A percentile compares a stretch with the other conserved stretches of the same genome.
Conservation (phyloP, 2,888 invertebrate genomes). For the Abscondita cerata region DNA sequence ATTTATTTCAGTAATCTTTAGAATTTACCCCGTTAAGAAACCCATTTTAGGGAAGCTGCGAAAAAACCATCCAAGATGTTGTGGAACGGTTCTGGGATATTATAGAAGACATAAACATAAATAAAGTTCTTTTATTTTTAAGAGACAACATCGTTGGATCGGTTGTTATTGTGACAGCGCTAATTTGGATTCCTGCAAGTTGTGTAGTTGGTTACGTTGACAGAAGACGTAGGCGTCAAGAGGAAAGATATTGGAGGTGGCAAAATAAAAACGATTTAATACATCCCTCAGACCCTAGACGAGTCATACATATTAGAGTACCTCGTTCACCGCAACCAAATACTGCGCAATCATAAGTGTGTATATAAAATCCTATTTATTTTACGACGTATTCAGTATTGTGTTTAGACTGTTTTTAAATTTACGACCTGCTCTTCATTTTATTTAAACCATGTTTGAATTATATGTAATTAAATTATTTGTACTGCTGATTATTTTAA, state of each 20-base stretch:
- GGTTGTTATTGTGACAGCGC: constrained; percentile 87
- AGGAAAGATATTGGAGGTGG: constrained; percentile 77
- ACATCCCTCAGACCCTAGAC: constrained; percentile 75
- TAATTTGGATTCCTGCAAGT: constrained; percentile 94
- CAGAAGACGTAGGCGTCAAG: constrained; percentile 73
- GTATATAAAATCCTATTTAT: neutral
- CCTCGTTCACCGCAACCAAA: constrained; percentile 42
- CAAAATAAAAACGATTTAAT: constrained; percentile 72
- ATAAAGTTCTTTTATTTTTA: constrained; percentile 86
- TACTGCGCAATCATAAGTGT: neutral
- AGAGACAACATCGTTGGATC: constrained; percentile 94
- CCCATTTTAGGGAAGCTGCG: constrained; percentile 80
- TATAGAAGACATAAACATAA: constrained; percentile 95
- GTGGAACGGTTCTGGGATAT: constrained; percentile 98
- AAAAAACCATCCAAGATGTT: constrained; percentile 93
- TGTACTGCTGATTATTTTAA: too few relatives aligned
- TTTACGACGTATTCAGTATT: too few relatives aligned
- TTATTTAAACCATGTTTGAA: too few relatives aligned
- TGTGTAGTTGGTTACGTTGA: constrained; percentile 88
- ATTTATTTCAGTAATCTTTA: too few relatives aligned
- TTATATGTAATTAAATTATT: too few relatives aligned
- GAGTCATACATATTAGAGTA: constrained; percentile 70
- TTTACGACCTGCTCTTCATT: too few relatives aligned
- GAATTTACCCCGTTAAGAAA: too few relatives aligned
- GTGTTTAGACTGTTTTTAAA: too few relatives aligned